phyloP scores from a whole-genome alignment of 2,888 invertebrate species.

The Netelia inedita region DNA sequence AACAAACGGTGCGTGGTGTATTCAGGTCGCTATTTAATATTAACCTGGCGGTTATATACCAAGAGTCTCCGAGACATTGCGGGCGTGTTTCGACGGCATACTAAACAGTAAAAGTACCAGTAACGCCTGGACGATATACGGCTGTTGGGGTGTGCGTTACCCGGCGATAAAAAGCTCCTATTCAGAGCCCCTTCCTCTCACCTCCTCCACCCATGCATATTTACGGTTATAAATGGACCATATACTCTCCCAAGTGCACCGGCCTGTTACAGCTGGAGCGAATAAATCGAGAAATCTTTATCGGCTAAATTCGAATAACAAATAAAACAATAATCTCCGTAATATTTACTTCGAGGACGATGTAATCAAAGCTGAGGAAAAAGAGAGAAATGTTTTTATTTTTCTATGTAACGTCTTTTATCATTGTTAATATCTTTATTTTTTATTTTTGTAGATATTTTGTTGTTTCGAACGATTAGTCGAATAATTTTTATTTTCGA shows the following conservation, averaged over 20 bases:
- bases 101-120: constrained; percentile 45
- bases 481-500: not conserved
- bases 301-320: constrained; percentile 20
- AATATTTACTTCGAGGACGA: no score
- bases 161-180: constrained; percentile 51
- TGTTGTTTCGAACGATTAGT: not conserved
- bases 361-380: no score
- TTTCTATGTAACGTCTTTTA: no score
- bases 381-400: no score
- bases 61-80: constrained; percentile 52
- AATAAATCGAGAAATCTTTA: constrained; percentile 41
- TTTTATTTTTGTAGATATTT: no score
- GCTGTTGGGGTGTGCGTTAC: constrained; percentile 48
- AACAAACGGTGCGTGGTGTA: constrained; percentile 36
- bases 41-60: constrained; percentile 51
- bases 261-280: not conserved
- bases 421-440: no score
- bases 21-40: constrained; percentile 67
- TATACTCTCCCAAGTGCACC: constrained; percentile 26
- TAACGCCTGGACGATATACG: constrained; percentile 42
- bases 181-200: not conserved
- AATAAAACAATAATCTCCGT: not conserved
- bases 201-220: constrained; percentile 21
- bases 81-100: constrained; percentile 57
- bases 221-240: constrained; percentile 46